Evolutionary conservation across 2,113 vertebrate genomes (phyloP).

Genomic region (Myotis lucifugus): DNA sequence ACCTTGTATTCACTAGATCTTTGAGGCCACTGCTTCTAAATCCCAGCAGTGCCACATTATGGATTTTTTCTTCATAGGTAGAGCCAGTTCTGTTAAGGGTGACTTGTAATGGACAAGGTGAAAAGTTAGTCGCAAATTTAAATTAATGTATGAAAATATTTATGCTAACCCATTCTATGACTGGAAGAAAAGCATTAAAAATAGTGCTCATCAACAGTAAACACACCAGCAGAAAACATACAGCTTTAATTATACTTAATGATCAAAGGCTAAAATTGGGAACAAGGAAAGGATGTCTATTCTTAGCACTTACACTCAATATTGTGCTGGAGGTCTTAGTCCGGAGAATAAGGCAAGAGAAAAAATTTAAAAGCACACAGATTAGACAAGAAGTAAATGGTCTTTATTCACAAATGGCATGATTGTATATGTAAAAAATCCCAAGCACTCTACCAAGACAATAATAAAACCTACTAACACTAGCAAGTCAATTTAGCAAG

Average conservation of each 20-base stretch:
- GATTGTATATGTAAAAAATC: background rate
- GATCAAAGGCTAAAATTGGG: background rate
- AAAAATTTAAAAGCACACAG: background rate
- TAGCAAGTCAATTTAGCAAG: constrained; percentile 10
- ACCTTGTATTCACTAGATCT: background rate
- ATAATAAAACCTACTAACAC: background rate
- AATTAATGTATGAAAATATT: constrained; percentile 21
- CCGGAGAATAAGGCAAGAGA: background rate
- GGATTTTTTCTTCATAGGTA: background rate
- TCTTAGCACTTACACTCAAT: background rate
- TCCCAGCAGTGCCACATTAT: background rate
- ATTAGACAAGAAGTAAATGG: background rate
- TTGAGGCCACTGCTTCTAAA: background rate
- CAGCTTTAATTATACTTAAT: background rate
- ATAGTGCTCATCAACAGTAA: background rate
- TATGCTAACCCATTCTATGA: background rate
- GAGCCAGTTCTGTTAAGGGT: background rate
- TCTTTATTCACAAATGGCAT: background rate
- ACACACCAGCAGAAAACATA: background rate
- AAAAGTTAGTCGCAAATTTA: background rate
- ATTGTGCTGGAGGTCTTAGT: background rate
- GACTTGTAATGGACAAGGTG: background rate
- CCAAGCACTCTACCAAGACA: background rate
- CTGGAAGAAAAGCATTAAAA: background rate
- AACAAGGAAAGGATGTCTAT: background rate